A percentile compares a stretch with the other conserved stretches of the same genome.
These are phyloP conservation scores for Parnassius orleans DNA, from an alignment of 2,888 invertebrate genomes.

Conservation along the genomic window DNA sequence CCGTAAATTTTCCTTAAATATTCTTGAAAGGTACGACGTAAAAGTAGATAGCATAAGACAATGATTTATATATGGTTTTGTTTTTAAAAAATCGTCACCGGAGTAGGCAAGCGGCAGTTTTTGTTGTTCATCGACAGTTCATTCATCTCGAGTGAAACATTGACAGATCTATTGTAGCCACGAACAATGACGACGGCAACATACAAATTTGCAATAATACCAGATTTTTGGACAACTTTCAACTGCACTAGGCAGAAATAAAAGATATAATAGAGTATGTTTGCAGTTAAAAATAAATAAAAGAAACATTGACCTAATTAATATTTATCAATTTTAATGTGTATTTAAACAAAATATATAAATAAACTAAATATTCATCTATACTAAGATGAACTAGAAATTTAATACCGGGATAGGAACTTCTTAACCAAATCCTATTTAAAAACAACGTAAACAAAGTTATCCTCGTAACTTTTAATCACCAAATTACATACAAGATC, in stretches of 20 bases:
- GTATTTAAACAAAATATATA: too few species aligned
- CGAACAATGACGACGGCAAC: slow-evolving; percentile 59
- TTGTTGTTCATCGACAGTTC: slow-evolving; percentile 60
- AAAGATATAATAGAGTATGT: not conserved
- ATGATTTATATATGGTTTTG: slow-evolving; percentile 18
- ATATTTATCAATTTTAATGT: too few species aligned
- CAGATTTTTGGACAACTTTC: slow-evolving; percentile 31
- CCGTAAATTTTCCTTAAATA: too few species aligned
- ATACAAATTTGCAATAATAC: slow-evolving; percentile 54
- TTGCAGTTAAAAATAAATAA: too few species aligned
- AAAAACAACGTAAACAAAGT: slow-evolving; percentile 19
- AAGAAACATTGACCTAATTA: too few species aligned
- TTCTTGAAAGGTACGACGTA: not conserved
- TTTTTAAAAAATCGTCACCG: slow-evolving; percentile 29
- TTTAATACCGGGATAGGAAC: too few species aligned
- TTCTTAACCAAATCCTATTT: not conserved
- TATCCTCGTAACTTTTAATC: slow-evolving; percentile 24
- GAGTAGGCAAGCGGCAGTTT: slow-evolving; percentile 39
- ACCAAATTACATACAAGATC: slow-evolving; percentile 17
- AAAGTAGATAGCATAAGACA: slow-evolving; percentile 11
- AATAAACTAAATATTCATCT: too few species aligned
- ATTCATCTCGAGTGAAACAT: slow-evolving; percentile 70
- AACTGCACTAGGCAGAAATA: slow-evolving; percentile 4
- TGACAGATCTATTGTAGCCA: slow-evolving; percentile 70
- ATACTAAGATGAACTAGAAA: too few species aligned